Evolutionary conservation across 2,797 vertebrate genomes (phyloP).

Genomic region (Melanotaenia boesemani): DNA sequence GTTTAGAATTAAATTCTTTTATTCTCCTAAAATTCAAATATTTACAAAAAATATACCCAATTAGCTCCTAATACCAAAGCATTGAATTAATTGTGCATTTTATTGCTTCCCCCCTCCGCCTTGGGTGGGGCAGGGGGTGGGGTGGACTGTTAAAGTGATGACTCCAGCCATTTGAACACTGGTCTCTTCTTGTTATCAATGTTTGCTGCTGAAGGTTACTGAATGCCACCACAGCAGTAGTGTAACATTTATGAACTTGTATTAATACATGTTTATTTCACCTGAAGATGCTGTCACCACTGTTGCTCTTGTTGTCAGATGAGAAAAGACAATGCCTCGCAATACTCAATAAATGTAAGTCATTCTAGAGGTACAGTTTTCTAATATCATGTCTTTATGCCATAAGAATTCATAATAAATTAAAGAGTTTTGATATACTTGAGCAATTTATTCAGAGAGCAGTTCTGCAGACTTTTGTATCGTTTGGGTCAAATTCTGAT

Average conservation of each 20-base stretch:
- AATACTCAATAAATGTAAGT: neutral
- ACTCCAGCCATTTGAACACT: neutral
- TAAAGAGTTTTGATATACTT: neutral
- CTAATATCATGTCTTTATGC: neutral
- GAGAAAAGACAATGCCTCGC: neutral
- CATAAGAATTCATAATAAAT: neutral
- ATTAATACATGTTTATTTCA: neutral
- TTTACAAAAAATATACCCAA: too few species aligned
- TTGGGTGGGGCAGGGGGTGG: too few species aligned
- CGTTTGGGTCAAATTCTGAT: neutral
- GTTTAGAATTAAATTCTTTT: too few species aligned
- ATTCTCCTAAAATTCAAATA: too few species aligned
- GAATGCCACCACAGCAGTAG: neutral
- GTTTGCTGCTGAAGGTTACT: neutral
- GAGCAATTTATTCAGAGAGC: neutral
- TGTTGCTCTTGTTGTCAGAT: neutral
- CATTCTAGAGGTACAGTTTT: neutral
- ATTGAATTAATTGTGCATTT: too few species aligned
- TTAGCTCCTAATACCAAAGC: too few species aligned
- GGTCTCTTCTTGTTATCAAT: neutral
- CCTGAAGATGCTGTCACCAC: neutral
- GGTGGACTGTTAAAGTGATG: neutral
- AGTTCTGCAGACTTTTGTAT: neutral
- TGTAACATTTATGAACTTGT: neutral
- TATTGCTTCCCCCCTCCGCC: too few species aligned